A percentile compares a stretch with the other conserved stretches of the same genome.
Evolutionary conservation across 1,140 invertebrate species (phyloP).

Genomic region (Ridgeia piscesae): DNA sequence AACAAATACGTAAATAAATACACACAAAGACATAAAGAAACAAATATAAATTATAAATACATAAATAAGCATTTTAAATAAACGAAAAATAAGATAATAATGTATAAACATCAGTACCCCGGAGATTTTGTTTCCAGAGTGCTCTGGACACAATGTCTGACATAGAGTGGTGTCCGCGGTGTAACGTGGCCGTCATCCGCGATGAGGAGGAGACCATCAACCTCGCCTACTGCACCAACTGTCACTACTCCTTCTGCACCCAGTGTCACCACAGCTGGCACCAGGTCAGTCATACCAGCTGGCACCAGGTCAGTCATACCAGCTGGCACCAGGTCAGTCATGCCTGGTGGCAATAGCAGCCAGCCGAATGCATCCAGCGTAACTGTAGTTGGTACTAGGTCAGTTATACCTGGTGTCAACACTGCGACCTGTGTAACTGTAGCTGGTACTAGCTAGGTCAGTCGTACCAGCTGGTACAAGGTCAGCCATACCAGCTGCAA

Average conservation of each 20-base stretch:
- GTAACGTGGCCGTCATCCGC: slow-evolving; percentile 35
- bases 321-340: slow-evolving; percentile 42
- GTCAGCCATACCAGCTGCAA: slow-evolving; percentile 35
- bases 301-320: slow-evolving; percentile 37
- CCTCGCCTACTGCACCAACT: slow-evolving; percentile 37
- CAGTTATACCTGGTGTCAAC: slow-evolving; percentile 36
- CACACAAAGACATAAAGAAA: too few species aligned
- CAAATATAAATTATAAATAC: too few species aligned
- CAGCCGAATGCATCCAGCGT: slow-evolving; percentile 40
- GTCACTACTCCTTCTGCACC: slow-evolving; percentile 41
- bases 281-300: slow-evolving; percentile 39
- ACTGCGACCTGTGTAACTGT: slow-evolving; percentile 35
- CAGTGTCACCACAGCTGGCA: slow-evolving; percentile 39
- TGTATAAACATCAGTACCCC: too few species aligned
- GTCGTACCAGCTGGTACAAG: slow-evolving; percentile 41
- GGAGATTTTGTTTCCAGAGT: too few species aligned
- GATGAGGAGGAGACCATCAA: slow-evolving; percentile 36
- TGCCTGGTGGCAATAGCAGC: slow-evolving; percentile 30
- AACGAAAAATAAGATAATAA: too few species aligned
- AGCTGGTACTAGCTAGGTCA: slow-evolving; percentile 34
- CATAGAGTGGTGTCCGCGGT: slow-evolving; percentile 43
- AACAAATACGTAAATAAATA: too few species aligned
- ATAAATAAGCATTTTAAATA: too few species aligned
- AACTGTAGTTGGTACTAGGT: slow-evolving; percentile 43
- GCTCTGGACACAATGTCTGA: slow-evolving; percentile 41